Base-by-base conservation (phyloP, 2,797 vertebrate species). In the Australoheros facetus region DNA sequence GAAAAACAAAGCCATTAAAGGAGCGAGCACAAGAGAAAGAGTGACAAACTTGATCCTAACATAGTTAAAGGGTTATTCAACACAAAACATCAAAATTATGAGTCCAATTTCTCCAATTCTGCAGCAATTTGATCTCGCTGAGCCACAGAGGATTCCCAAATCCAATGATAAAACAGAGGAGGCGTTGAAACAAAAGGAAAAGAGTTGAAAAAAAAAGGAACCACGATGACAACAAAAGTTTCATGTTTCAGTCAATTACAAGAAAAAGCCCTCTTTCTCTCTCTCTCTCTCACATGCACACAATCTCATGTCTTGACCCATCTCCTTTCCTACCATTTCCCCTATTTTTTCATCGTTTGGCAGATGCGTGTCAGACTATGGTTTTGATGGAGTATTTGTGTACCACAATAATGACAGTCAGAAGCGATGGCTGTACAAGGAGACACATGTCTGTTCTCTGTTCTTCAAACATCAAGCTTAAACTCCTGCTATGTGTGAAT, bases 391-490 rank as follows among this genome's bases (percentile, higher is more conserved):
- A 92, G 93, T 83, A 86, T 86, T 89, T 77, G 42, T 88, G 91
- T 93, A 91, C 94, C 91, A 90, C 88, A 84, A 90, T 94, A 94
- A 94, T 93, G 95, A 94, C 95, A 95, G 93, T 94, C 91, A 93
- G 90, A 88, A 88, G 85, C 89, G 79, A 93, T 76, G 91, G 89
- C 93, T 84, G 91, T 94, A 94, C 93, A 92, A 92, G 95, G 93
- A 95, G 95, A 96, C 95, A 95, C 93, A 95, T 94, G 95, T 96
- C 95, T 95, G 94, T 95, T 95, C 94, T 86, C 80, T 77, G 92
- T 93, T 95, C 94, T 93, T 96, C 95, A 95, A 94, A 94, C 64
- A 86, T 93, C 92, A 89, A 77, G 85, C 92, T 92, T 91, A 90
- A 93, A 93, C 94, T 95, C 95, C 94, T 89, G 92, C 91, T 93